These are phyloP conservation scores for Hylaea fasciaria DNA, from an alignment of 2,888 invertebrate species.

Conservation along the genomic window DNA sequence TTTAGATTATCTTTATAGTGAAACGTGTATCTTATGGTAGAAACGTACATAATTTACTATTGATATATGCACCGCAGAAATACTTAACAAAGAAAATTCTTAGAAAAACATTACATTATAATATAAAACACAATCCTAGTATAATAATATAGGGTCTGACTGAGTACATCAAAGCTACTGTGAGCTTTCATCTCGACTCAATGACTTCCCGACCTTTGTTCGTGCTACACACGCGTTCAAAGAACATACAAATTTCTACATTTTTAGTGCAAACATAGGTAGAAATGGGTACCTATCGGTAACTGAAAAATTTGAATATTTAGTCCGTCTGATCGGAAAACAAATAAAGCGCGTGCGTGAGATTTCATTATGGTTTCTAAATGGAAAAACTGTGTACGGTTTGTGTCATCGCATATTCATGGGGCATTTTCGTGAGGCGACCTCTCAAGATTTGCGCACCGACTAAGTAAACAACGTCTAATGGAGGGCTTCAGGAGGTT, in stretches of 20 bases:
- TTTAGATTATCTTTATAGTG: too few species aligned
- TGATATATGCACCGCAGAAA: too few species aligned
- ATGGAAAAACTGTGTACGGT: conserved; percentile 84
- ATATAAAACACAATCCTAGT: too few species aligned
- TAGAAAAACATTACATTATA: too few species aligned
- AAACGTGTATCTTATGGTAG: too few species aligned
- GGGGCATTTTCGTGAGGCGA: conserved; percentile 82
- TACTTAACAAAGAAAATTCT: too few species aligned
- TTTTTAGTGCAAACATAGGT: conserved; percentile 21
- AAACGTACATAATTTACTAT: too few species aligned
- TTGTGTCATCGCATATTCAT: conserved; percentile 85
- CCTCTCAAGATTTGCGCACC: conserved; percentile 82
- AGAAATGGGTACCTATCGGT: conserved; percentile 18
- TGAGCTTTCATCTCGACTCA: conserved; percentile 13
- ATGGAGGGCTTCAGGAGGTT: conserved; percentile 78
- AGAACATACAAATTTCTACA: conserved; percentile 15
- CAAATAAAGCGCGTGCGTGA: conserved; percentile 74
- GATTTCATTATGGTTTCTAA: conserved; percentile 80
- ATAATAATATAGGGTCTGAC: neutral
- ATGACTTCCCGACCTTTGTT: conserved; percentile 14
- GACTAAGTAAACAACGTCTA: conserved; percentile 81
- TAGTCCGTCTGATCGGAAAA: conserved; percentile 67
- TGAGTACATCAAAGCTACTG: neutral
- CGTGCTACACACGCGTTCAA: neutral
- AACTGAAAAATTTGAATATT: conserved; percentile 49